Evolutionary conservation across 2,888 invertebrate genomes (phyloP).

Genomic region (Parnassius smintheus): DNA sequence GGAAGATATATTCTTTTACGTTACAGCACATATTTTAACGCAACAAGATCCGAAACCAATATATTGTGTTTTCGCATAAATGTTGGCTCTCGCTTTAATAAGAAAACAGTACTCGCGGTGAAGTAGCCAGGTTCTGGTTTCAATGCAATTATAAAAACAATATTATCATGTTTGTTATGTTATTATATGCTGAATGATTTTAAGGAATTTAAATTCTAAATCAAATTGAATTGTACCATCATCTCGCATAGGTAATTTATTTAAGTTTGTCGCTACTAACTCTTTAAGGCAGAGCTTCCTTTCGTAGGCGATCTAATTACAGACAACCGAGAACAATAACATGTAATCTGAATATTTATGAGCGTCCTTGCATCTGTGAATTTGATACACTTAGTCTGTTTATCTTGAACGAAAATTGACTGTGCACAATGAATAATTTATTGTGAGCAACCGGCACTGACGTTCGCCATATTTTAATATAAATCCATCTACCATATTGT

Average conservation of each 20-base stretch:
- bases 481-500: constrained; percentile 80
- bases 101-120: too few relatives aligned
- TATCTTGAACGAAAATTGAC: constrained; percentile 77
- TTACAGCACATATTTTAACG: too few relatives aligned
- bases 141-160: too few relatives aligned
- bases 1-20: too few relatives aligned
- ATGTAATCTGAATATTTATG: constrained; percentile 78
- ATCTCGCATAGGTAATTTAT: constrained; percentile 59
- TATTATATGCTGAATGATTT: too few relatives aligned
- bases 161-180: constrained; percentile 6
- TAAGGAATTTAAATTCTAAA: too few relatives aligned
- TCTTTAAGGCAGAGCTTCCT: constrained; percentile 67
- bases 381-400: constrained; percentile 68
- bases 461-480: constrained; percentile 80
- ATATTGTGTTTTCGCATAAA: too few relatives aligned
- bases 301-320: constrained; percentile 79
- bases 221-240: constrained; percentile 20
- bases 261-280: constrained; percentile 68
- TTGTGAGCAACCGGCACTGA: constrained; percentile 75
- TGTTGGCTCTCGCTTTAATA: too few relatives aligned
- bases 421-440: constrained; percentile 79
- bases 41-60: too few relatives aligned
- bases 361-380: constrained; percentile 60
- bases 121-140: too few relatives aligned
- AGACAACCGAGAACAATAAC: constrained; percentile 76